Conservation (phyloP, 1,140 invertebrate species). For the Sipha flava region DNA sequence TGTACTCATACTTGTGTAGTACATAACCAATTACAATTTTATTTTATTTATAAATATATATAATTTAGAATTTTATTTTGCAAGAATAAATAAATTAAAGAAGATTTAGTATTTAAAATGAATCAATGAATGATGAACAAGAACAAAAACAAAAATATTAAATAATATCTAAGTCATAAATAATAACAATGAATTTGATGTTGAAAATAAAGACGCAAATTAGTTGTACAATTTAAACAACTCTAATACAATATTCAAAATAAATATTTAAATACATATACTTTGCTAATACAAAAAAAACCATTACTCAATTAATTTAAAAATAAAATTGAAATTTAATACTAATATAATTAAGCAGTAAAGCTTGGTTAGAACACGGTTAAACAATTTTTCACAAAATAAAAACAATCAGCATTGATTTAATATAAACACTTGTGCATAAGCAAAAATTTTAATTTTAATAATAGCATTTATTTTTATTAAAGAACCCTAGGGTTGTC, state of each 20-base stretch:
- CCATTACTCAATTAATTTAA: neutral
- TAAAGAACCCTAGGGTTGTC: neutral
- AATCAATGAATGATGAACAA: neutral
- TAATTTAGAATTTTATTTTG: neutral
- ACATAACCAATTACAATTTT: neutral
- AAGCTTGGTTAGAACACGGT: neutral
- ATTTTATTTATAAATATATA: constrained; percentile 9
- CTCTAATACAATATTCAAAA: neutral
- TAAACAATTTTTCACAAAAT: neutral
- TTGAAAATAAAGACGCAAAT: neutral
- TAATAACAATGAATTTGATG: constrained; percentile 24
- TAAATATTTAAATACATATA: neutral
- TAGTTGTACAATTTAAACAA: constrained; percentile 3
- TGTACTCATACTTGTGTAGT: neutral
- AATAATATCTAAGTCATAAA: constrained; percentile 1
- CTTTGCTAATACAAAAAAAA: neutral
- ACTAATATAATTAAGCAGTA: constrained; percentile 16
- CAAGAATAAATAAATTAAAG: constrained; percentile 4
- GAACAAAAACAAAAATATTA: constrained; percentile 16
- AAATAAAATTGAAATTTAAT: neutral
- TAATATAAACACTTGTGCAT: neutral
- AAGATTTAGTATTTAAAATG: neutral
- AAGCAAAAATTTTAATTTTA: neutral
- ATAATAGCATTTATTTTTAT: neutral
- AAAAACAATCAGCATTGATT: neutral